Percentiles rank a stretch among this genome's conserved stretches.
Evolutionary conservation across 2,888 invertebrate species (phyloP).

Genomic region (Seladonia tumulorum): DNA sequence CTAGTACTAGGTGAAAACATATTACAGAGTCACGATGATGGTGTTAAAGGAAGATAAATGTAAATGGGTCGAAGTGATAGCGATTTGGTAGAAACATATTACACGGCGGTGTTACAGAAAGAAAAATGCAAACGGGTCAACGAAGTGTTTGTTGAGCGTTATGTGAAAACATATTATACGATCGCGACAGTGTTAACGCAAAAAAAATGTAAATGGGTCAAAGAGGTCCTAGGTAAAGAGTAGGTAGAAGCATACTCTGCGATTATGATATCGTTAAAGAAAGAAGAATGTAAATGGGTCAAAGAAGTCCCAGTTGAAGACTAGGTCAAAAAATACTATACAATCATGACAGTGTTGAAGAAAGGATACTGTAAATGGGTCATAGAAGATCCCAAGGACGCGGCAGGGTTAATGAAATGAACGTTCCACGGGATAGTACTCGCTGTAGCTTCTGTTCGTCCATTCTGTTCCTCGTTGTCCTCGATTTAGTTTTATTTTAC

Average conservation of each 20-base stretch:
- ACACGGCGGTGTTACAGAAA: too few species aligned
- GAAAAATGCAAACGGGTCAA: too few species aligned
- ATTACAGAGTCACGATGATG: too few species aligned
- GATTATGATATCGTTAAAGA: neutral
- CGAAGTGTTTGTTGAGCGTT: too few species aligned
- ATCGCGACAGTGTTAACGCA: neutral
- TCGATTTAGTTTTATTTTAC: neutral
- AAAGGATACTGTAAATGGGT: slow-evolving; percentile 4
- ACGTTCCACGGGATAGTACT: neutral
- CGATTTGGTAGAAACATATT: too few species aligned
- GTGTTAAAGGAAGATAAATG: too few species aligned
- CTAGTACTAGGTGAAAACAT: too few species aligned
- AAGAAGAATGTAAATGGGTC: neutral
- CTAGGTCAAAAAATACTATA: neutral
- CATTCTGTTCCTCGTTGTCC: neutral
- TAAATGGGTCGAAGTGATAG: too few species aligned
- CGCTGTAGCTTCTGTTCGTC: neutral
- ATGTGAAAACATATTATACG: too few species aligned
- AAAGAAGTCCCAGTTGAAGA: neutral
- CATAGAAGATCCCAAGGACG: neutral
- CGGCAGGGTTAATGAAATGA: neutral
- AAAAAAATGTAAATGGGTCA: neutral
- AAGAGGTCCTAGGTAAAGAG: neutral
- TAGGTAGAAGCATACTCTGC: neutral
- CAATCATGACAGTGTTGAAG: neutral